Base-by-base conservation (phyloP, 1,140 invertebrate species). In the Monochamus saltuarius region DNA sequence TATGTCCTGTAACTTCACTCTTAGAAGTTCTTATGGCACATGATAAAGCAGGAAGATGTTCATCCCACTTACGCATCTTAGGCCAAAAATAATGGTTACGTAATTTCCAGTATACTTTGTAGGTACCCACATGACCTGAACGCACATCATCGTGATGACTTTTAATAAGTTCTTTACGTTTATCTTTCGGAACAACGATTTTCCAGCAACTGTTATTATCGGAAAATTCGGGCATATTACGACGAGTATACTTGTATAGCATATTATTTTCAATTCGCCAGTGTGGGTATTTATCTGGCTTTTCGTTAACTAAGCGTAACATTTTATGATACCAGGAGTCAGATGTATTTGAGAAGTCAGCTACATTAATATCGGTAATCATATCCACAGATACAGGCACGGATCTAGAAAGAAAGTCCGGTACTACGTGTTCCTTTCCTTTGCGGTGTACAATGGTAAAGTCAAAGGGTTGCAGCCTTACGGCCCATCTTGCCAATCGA, bases 401-500 rank as follows among this genome's bases (percentile, higher is more conserved):
- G 1, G 56, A 49, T 38, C 67, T 17, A 8, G 68, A 67, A 1
- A 67, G 46, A 9, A 59, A 38, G 45, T 67, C 65, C 0, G 65
- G 55, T 1, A 67, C 56, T 4, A 67, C 46, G 51, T 62, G 22
- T 4, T 65, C 58, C 29, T 59, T 64, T 10, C 77, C 78, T 40
- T 71, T 71, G 38, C 76, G 62, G 58, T 81, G 75, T 13, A 65
- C 55, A 1, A 82, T 66, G 7, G 74, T 55, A 52, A 78, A 77
- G 42, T 76, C 64, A 64, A 74, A 81, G 7, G 65, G 67, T 63
- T 79, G 76, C 0, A 83, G 52, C 16, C 66, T 22, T 9, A 81
- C 11, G 16, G 64, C 47, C 80, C 79, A 83, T 36, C 79, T 53
- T 0, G 75, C 77, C 4, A 83, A 56, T 42, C 80, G 40, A 47